Conservation (phyloP, 2,113 vertebrate species). For the Ascaphus truei region DNA sequence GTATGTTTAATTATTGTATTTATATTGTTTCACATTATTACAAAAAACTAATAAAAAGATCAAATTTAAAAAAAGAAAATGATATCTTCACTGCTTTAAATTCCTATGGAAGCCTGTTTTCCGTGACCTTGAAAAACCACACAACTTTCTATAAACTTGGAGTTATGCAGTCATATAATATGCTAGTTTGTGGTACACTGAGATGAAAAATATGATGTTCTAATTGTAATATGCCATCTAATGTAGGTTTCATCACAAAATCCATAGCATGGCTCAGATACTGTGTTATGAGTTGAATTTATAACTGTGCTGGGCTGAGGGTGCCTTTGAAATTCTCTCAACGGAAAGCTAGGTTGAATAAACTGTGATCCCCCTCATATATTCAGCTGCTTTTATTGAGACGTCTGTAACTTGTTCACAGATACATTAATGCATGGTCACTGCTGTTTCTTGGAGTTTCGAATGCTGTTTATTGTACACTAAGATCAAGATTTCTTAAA, state of each 20-base stretch:
- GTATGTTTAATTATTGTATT: no score
- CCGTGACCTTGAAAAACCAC: background rate
- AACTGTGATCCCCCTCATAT: background rate
- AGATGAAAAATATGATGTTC: constrained; percentile 20
- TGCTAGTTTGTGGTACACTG: background rate
- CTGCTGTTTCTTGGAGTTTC: background rate
- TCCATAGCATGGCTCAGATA: constrained; percentile 18
- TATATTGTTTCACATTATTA: no score
- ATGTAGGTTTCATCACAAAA: constrained; percentile 21
- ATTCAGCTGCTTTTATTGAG: background rate
- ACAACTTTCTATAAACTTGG: background rate
- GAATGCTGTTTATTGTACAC: background rate
- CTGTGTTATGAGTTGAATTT: constrained; percentile 6
- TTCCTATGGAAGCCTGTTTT: background rate
- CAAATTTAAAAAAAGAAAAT: no score
- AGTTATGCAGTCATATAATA: background rate
- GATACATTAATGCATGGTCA: background rate
- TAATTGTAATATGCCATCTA: constrained; percentile 26
- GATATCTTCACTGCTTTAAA: no score
- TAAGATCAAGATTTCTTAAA: background rate
- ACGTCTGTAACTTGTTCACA: background rate
- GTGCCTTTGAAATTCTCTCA: constrained; percentile 29
- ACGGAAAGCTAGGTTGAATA: constrained; percentile 9
- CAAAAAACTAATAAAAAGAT: no score
- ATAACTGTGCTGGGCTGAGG: background rate